Evolutionary conservation across 1,140 invertebrate species (phyloP), one percentile per base, ranked within the genome.

Genomic region (Bombus pascuorum): DNA sequence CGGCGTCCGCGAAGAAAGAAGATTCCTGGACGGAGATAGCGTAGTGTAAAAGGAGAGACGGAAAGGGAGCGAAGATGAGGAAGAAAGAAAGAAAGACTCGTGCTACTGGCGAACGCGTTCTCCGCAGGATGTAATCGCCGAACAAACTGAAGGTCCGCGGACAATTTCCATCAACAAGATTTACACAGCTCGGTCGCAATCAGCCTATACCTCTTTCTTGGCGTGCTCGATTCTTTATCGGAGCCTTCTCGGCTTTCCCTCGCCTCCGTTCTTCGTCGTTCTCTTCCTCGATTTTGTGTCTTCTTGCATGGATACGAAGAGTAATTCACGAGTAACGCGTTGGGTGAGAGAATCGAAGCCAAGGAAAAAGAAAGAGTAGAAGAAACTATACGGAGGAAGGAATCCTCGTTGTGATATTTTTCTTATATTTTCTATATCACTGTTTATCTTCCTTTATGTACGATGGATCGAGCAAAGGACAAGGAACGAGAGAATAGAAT

Each of bases 121-220:
- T 80, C 93, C 90, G 89, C 92, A 91, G 92, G 92, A 93, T 88
- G 92, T 93, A 93, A 93, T 94, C 93, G 92, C 81, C 91, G 90
- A 91, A 90, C 91, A 89, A 91, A 91, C 91, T 89, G 87, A 93
- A 93, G 89, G 89, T 92, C 91, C 90, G 91, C 91, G 92, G 92
- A 93, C 92, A 92, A 93, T 93, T 93, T 93, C 92, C 92, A 93
- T 93, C 91, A 93, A 93, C 91, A 91, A 93, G 92, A 94, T 94
- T 94, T 94, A 94, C 92, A 91, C 87, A 86, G 88, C 88, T 90
- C 89, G 91, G 91, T 92, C 91, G 91, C 92, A 91, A 93, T 93
- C 91, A 92, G 90, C 89, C 86, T 88, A 83, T 84, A 89, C 87
- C 89, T 87, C 80, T 81, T 82, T 85, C 82, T 84, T 81, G 87